These are phyloP conservation scores for Myxocyprinus asiaticus DNA, from an alignment of 2,113 vertebrate species.

Conservation along the genomic window DNA sequence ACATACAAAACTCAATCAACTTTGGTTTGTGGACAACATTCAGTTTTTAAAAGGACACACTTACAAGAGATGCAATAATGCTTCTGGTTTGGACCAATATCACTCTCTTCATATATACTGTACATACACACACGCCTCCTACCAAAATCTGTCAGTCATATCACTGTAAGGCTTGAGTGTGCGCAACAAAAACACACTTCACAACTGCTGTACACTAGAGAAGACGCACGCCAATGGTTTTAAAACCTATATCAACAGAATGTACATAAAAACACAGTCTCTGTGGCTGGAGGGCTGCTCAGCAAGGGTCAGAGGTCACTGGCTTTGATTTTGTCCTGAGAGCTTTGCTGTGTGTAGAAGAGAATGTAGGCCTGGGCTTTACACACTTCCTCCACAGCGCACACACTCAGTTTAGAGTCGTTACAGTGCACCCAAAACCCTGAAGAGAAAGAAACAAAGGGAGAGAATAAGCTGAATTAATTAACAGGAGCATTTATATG, in stretches of 20 bases:
- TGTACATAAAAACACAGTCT: constrained; percentile 67
- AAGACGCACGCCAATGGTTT: constrained; percentile 23
- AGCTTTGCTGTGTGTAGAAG: constrained; percentile 94
- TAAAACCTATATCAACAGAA: constrained; percentile 36
- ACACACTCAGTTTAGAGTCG: constrained; percentile 98
- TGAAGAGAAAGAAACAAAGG: constrained; percentile 59
- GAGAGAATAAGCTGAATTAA: neutral
- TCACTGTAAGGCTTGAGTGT: constrained; percentile 39
- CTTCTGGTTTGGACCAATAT: constrained; percentile 18
- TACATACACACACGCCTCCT: constrained; percentile 9
- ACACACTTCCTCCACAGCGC: constrained; percentile 98
- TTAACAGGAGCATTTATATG: too few species aligned
- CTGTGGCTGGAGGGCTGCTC: neutral
- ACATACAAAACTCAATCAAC: constrained; percentile 31
- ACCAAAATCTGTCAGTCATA: constrained; percentile 31
- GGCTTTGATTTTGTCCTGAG: constrained; percentile 61
- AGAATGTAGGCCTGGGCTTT: constrained; percentile 99
- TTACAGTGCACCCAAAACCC: constrained; percentile 99
- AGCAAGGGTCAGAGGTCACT: constrained; percentile 57
- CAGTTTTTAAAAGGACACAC: neutral
- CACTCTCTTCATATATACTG: neutral
- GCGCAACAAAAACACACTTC: constrained; percentile 8
- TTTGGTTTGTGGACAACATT: constrained; percentile 44
- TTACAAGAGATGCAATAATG: constrained; percentile 28
- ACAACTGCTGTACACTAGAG: constrained; percentile 31